phyloP scores from a whole-genome alignment of 2,888 invertebrate genomes.

The Leucophenga montana region DNA sequence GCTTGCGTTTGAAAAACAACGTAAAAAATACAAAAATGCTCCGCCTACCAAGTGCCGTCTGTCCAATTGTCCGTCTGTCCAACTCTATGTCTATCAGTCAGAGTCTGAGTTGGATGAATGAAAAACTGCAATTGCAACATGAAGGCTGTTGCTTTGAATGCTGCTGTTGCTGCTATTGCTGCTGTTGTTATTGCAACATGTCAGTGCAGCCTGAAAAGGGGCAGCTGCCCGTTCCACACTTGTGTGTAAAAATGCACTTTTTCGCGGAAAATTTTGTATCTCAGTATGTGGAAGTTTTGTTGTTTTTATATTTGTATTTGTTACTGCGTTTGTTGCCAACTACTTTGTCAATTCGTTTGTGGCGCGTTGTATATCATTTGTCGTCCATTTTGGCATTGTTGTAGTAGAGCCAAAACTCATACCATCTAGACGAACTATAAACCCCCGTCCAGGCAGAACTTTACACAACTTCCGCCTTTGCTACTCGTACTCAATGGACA shows the following conservation, averaged over 20 bases:
- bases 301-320: not conserved
- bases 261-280: slow-evolving; percentile 4
- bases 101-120: slow-evolving; percentile 11
- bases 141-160: not conserved
- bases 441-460: not conserved
- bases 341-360: slow-evolving; percentile 19
- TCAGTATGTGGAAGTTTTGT: not conserved
- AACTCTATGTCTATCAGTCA: not conserved
- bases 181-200: slow-evolving; percentile 2
- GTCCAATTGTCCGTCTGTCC: not conserved
- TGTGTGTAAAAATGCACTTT: slow-evolving; percentile 14
- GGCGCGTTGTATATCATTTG: slow-evolving; percentile 8
- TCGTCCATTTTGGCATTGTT: slow-evolving; percentile 3
- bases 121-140: slow-evolving; percentile 23
- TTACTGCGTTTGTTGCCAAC: slow-evolving; percentile 1
- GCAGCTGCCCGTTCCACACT: not conserved
- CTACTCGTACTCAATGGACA: slow-evolving; percentile 6
- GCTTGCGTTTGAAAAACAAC: slow-evolving; percentile 70
- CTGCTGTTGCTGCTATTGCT: not conserved
- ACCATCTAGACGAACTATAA: not conserved
- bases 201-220: not conserved
- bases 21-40: slow-evolving; percentile 69
- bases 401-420: no score
- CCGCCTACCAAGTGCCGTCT: slow-evolving; percentile 65
- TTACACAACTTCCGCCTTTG: slow-evolving; percentile 1